phyloP scores from a whole-genome alignment of 2,888 invertebrate species.

The Priapulus caudatus region DNA sequence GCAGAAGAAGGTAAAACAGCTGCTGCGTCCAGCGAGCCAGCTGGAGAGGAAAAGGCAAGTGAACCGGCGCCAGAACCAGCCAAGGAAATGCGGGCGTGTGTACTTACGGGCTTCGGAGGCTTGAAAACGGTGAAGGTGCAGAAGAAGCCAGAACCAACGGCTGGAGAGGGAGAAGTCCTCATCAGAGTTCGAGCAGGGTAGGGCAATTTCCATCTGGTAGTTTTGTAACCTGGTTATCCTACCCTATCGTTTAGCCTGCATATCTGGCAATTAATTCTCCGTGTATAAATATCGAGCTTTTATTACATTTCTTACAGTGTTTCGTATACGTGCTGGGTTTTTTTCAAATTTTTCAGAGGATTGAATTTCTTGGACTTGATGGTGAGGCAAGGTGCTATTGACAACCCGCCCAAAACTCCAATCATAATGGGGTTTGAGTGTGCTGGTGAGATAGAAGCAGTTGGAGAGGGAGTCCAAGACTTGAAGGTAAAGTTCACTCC shows the following conservation, averaged over 20 bases:
- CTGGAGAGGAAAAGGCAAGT: conserved; percentile 40
- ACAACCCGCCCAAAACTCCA: conserved; percentile 75
- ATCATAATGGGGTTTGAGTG: conserved; percentile 79
- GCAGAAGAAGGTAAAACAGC: conserved; percentile 14
- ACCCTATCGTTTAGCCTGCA: too few relatives aligned
- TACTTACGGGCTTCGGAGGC: conserved; percentile 72
- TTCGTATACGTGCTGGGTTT: too few relatives aligned
- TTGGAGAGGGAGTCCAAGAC: conserved; percentile 32
- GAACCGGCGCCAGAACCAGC: conserved; percentile 39
- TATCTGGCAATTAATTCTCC: too few relatives aligned
- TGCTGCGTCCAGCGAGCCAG: conserved; percentile 19
- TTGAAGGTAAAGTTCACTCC: conserved; percentile 33
- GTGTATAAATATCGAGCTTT: too few relatives aligned
- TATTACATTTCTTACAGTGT: too few relatives aligned
- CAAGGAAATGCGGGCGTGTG: conserved; percentile 72
- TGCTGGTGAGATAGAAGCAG: conserved; percentile 48
- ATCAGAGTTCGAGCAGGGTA: conserved; percentile 75
- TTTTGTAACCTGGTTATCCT: background rate
- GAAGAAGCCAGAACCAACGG: conserved; percentile 61
- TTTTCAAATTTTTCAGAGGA: conserved; percentile 53
- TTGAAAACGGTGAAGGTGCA: conserved; percentile 69
- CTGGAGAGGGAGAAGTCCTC: conserved; percentile 49
- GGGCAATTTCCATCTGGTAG: conserved; percentile 39
- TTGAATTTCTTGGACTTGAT: conserved; percentile 80
- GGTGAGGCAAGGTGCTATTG: conserved; percentile 72